Evolutionary conservation across 2,888 invertebrate species (phyloP).

Genomic region (Bimastos eiseni): DNA sequence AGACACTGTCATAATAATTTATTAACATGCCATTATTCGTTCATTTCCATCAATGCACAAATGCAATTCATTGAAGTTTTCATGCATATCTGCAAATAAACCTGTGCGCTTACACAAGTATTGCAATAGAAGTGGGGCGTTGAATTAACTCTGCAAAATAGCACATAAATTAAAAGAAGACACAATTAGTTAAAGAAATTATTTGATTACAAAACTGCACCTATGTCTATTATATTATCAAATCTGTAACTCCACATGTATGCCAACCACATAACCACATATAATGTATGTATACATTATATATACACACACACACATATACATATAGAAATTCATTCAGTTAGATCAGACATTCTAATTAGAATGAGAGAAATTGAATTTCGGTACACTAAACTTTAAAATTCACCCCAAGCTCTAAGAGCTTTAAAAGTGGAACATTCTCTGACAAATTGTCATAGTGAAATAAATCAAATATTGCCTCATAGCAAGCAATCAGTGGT

Average conservation of each 20-base stretch:
- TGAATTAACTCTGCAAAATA: background rate
- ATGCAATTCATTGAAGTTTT: slow-evolving; percentile 5
- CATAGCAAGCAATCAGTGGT: too few species aligned
- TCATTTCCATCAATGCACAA: background rate
- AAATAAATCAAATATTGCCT: too few species aligned
- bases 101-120: background rate
- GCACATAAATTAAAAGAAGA: slow-evolving; percentile 9
- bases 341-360: background rate
- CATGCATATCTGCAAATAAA: background rate
- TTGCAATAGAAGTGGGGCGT: background rate
- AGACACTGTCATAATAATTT: slow-evolving; percentile 6
- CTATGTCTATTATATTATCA: background rate
- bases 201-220: slow-evolving; percentile 6
- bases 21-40: background rate
- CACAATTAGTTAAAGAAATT: background rate
- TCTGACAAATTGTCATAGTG: background rate
- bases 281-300: background rate
- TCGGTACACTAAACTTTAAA: background rate
- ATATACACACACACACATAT: background rate
- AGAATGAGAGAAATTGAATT: background rate
- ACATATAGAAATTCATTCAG: background rate
- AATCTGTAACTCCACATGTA: background rate
- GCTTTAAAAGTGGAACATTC: background rate
- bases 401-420: background rate
- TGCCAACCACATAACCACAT: background rate